Percentiles rank a stretch among this genome's conserved stretches.
phyloP scores from a whole-genome alignment of 2,888 invertebrate genomes.

The Nomada fucata region DNA sequence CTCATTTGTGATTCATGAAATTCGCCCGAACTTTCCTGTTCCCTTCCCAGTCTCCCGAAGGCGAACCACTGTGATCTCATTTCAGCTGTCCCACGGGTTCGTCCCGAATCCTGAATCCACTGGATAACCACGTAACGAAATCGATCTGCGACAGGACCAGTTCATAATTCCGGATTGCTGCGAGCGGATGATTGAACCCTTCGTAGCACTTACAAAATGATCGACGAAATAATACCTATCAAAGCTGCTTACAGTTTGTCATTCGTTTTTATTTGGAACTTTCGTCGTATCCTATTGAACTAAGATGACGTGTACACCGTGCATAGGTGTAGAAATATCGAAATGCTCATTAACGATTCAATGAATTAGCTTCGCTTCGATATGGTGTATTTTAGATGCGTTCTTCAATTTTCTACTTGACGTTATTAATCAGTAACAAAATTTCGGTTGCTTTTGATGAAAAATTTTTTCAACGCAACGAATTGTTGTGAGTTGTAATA shows the following conservation, averaged over 20 bases:
- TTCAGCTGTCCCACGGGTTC: conserved; percentile 70
- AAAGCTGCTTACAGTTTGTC: neutral
- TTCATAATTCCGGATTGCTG: conserved; percentile 50
- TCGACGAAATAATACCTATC: neutral
- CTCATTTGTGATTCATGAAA: conserved; percentile 79
- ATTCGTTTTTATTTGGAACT: neutral
- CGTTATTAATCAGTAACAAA: too few relatives aligned
- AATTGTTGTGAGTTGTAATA: too few relatives aligned
- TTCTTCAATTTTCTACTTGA: too few relatives aligned
- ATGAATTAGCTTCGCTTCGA: too few relatives aligned
- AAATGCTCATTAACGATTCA: too few relatives aligned
- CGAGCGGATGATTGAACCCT: conserved; percentile 25
- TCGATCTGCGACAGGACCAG: conserved; percentile 56
- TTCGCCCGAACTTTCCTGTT: conserved; percentile 70
- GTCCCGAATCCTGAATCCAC: conserved; percentile 62
- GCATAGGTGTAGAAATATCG: too few relatives aligned
- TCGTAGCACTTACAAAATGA: neutral
- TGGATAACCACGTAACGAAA: conserved; percentile 67
- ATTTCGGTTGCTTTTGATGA: too few relatives aligned
- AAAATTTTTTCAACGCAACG: too few relatives aligned
- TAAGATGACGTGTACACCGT: too few relatives aligned
- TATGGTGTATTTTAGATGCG: too few relatives aligned
- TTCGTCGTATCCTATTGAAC: too few relatives aligned
- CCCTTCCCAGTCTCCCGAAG: conserved; percentile 58
- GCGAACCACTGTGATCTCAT: conserved; percentile 72